phyloP scores from a whole-genome alignment of 2,113 vertebrate genomes.

The Natator depressus region DNA sequence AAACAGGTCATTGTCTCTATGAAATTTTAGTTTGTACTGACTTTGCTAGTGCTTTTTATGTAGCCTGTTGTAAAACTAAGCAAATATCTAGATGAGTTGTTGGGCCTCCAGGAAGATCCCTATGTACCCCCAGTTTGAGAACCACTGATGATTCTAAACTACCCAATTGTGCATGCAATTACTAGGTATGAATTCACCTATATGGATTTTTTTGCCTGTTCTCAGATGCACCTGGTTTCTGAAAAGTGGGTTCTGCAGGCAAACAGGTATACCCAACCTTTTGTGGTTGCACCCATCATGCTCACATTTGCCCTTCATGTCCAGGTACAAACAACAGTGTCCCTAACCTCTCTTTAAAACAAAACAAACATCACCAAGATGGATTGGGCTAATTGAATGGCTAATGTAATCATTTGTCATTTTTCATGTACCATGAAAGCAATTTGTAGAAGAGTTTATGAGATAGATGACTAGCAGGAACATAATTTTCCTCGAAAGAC shows the following conservation, averaged over 20 bases:
- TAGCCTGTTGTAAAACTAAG: no score
- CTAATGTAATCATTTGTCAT: background rate
- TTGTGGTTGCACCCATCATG: background rate
- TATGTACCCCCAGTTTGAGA: no score
- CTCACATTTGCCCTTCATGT: background rate
- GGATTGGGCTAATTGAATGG: background rate
- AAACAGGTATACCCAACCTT: background rate
- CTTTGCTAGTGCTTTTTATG: no score
- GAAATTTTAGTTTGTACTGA: no score
- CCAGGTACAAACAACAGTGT: background rate
- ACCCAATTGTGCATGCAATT: background rate
- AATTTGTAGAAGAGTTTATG: background rate
- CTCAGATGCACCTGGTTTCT: background rate
- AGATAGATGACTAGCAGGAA: background rate
- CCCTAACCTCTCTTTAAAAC: background rate
- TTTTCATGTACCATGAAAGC: background rate
- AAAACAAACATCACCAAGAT: background rate
- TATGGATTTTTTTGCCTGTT: background rate
- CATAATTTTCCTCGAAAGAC: fast-evolving
- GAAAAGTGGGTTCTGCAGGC: background rate
- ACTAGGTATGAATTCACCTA: background rate
- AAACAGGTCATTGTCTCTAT: no score
- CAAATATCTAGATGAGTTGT: no score
- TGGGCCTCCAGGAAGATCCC: no score
- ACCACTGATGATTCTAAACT: background rate